Percentiles rank a stretch among this genome's conserved stretches.
Evolutionary conservation across 1,140 invertebrate genomes (phyloP).

Genomic region (Nasonia longicornis): DNA sequence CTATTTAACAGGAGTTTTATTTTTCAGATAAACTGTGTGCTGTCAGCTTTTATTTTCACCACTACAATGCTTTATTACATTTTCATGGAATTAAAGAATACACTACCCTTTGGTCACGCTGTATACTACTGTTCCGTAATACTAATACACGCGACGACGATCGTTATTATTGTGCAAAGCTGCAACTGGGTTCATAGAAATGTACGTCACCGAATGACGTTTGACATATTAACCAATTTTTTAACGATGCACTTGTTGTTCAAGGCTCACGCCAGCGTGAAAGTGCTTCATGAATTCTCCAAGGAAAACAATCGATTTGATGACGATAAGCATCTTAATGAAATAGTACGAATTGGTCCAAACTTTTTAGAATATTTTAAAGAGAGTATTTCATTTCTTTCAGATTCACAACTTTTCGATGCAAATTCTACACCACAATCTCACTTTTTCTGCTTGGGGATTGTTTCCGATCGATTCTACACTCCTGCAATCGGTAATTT

Average conservation of each 20-base stretch:
- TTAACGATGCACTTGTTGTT: neutral
- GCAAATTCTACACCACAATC: neutral
- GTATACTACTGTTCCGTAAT: neutral
- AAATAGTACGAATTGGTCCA: neutral
- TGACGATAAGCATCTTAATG: neutral
- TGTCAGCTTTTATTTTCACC: neutral
- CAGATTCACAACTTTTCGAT: neutral
- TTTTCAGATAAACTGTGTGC: neutral
- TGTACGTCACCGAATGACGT: neutral
- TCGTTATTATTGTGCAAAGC: neutral
- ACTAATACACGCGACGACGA: neutral
- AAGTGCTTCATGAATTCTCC: neutral
- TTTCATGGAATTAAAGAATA: neutral
- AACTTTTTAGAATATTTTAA: no score
- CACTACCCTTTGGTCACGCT: neutral
- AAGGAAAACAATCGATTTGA: neutral
- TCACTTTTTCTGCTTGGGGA: neutral
- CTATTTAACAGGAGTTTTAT: no score
- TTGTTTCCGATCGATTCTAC: neutral
- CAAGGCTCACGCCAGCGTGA: neutral
- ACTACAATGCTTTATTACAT: neutral
- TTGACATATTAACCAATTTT: neutral
- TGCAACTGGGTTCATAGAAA: neutral
- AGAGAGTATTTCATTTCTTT: neutral
- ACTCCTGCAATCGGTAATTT: neutral